phyloP scores from a whole-genome alignment of 1,140 invertebrate genomes.

The Hestina assimilis region DNA sequence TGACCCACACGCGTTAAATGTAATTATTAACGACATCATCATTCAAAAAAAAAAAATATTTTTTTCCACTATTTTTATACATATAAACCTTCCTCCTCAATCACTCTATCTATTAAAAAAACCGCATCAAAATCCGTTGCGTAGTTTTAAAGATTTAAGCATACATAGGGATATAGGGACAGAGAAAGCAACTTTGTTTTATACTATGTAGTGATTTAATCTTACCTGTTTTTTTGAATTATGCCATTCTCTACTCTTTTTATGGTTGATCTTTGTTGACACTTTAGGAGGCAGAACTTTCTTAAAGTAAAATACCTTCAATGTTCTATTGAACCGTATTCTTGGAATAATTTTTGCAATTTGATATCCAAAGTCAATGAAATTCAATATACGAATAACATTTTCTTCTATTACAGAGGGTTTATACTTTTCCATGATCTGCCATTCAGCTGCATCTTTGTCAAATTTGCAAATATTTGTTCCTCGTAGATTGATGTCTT shows the following conservation, averaged over 20 bases:
- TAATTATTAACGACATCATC: too few species aligned
- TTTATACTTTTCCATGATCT: slow-evolving; percentile 79
- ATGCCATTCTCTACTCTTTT: slow-evolving; percentile 66
- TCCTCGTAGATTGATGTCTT: slow-evolving; percentile 85
- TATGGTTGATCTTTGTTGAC: slow-evolving; percentile 58
- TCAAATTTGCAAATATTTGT: slow-evolving; percentile 82
- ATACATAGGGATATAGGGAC: background rate
- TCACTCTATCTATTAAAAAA: too few species aligned
- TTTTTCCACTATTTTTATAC: too few species aligned
- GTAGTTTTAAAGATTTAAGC: too few species aligned
- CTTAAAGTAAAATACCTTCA: slow-evolving; percentile 74
- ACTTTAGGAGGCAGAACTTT: slow-evolving; percentile 52
- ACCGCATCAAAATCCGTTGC: too few species aligned
- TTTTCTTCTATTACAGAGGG: slow-evolving; percentile 81
- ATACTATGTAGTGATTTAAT: background rate
- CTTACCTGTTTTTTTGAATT: slow-evolving; percentile 66
- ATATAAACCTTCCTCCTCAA: too few species aligned
- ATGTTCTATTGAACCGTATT: slow-evolving; percentile 78
- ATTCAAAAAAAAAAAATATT: too few species aligned
- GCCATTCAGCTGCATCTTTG: slow-evolving; percentile 85
- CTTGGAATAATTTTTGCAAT: slow-evolving; percentile 81
- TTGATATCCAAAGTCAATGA: slow-evolving; percentile 86
- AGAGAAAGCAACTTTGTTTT: slow-evolving; percentile 14
- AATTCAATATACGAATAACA: slow-evolving; percentile 82
- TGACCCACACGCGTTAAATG: too few species aligned